Evolutionary conservation across 2,888 invertebrate genomes (phyloP), one percentile per base, ranked within the genome.

Genomic region (Cheilosia vulpina): DNA sequence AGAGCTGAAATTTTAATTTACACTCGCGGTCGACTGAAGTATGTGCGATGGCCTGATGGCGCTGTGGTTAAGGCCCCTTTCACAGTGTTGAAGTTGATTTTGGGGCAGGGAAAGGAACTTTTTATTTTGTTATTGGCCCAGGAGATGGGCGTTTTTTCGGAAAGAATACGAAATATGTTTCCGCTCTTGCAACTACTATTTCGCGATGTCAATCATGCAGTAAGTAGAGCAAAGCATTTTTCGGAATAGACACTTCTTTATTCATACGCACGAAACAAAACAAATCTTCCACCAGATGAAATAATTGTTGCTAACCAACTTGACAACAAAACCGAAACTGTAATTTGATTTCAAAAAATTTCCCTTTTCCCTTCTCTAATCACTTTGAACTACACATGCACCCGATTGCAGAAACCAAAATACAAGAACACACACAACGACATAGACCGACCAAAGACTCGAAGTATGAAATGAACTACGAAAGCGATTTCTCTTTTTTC

Each of bases 401-500:
- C 6, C 62, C 62, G 66, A 68, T 66, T 71, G 52, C 75, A 83
- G 24, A 41, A 34, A 60, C 34, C 52, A n/a, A 38, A 63, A 24
- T 34, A 31, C 68, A 81, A 65, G 57, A 65, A 72, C 71, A 66
- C 55, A 31, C 31, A 53, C 34, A 34, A 45, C 73, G 24, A 69
- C 62, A 53, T 43, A 71, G 31, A 24, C 52, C 50, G 19, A 47
- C 43, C 13, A 3, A 13, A 13, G 38, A 38, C 34, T 9, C 38
- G 63, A 38, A 11, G 11, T 21, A 19, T 58, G 71, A 65, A 34
- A 34, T 43, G 60, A 52, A 52, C 52, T 53, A 73, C 57, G 27
- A 52, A 27, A 63, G 38, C 78, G 82, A 84, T 84, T 84, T 84
- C 83, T 84, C 83, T 84, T 84, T 83, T 84, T 75, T 79, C 79